A percentile compares a stretch with the other conserved stretches of the same genome.
These are phyloP conservation scores for Zaprionus capensis DNA, from an alignment of 1,140 invertebrate species.

Conservation along the genomic window DNA sequence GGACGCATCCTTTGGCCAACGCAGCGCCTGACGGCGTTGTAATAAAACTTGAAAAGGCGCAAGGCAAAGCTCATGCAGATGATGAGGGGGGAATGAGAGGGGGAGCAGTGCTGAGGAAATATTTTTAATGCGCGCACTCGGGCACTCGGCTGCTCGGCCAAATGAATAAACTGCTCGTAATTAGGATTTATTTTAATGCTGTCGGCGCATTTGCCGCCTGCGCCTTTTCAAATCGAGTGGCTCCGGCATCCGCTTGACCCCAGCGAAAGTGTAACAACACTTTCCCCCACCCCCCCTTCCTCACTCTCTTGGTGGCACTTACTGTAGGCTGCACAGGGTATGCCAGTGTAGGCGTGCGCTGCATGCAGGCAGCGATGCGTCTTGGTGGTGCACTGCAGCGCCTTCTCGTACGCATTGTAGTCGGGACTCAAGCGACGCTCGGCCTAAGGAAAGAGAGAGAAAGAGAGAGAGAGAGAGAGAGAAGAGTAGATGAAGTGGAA, in stretches of 20 bases:
- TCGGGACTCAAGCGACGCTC: constrained; percentile 86
- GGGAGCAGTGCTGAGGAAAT: constrained; percentile 18
- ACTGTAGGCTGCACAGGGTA: constrained; percentile 93
- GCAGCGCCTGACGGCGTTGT: constrained; percentile 27
- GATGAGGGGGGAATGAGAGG: neutral
- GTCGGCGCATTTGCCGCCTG: constrained; percentile 37
- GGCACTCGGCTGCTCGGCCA: constrained; percentile 42
- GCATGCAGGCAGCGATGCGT: constrained; percentile 95
- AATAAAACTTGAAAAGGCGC: constrained; percentile 63
- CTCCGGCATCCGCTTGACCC: constrained; percentile 51
- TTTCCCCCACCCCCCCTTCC: neutral
- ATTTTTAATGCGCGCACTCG: constrained; percentile 63
- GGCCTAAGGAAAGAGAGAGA: constrained; percentile 60
- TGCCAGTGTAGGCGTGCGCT: constrained; percentile 94
- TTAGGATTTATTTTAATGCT: constrained; percentile 80
- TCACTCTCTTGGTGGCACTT: constrained; percentile 82
- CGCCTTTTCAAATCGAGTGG: constrained; percentile 40
- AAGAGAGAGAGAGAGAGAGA: neutral
- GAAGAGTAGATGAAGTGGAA: neutral
- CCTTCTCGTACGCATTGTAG: constrained; percentile 85
- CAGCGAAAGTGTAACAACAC: constrained; percentile 57
- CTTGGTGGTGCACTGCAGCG: constrained; percentile 90
- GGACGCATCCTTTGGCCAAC: constrained; percentile 57
- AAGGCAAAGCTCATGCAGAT: constrained; percentile 1
- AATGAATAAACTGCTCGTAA: constrained; percentile 78